Evolutionary conservation across 2,113 vertebrate genomes (phyloP).

Genomic region (Silurus meridionalis): DNA sequence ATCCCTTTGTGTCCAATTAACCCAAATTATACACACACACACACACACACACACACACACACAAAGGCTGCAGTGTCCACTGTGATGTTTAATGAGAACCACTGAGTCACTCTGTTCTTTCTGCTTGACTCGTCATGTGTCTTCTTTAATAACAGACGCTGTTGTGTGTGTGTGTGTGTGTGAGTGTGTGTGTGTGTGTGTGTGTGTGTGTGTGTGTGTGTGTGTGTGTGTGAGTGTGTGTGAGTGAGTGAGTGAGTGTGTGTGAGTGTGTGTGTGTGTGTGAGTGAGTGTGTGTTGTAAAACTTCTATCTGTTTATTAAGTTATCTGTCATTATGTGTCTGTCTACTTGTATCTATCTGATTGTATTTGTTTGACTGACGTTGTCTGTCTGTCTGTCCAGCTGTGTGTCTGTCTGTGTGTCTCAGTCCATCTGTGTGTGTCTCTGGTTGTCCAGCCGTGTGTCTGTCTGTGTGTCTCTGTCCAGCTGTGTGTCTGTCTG

Average conservation of each 20-base stretch:
- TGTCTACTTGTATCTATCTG: too few species aligned
- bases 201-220: not conserved
- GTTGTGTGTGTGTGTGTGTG: not conserved
- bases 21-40: not conserved
- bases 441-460: not conserved
- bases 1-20: not conserved
- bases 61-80: not conserved
- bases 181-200: not conserved
- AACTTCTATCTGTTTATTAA: too few species aligned
- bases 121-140: not conserved
- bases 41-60: not conserved
- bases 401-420: not conserved
- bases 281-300: too few species aligned
- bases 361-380: too few species aligned
- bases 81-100: not conserved
- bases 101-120: conserved; percentile 1
- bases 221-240: not conserved
- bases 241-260: too few species aligned
- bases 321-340: too few species aligned
- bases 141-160: not conserved
- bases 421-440: not conserved
- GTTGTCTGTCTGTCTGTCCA: not conserved
- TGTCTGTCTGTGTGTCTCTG: not conserved
- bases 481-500: not conserved
- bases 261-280: too few species aligned